Conservation (phyloP, 2,888 invertebrate species). For the Brachypterus glaber region DNA sequence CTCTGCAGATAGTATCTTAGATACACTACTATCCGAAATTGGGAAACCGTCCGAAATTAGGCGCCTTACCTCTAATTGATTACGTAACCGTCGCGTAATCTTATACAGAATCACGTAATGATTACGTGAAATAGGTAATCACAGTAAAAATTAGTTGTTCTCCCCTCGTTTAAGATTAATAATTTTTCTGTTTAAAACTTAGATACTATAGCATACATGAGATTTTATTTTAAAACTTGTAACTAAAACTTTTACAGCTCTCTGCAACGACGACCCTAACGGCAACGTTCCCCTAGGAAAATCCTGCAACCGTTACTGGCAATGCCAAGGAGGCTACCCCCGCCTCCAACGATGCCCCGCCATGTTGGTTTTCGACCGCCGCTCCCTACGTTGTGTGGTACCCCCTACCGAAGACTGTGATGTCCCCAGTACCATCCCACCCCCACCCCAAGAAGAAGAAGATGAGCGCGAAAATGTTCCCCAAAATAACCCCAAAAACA, state of each 20-base stretch:
- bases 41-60: too few species aligned
- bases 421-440: conserved; percentile 65
- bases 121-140: too few species aligned
- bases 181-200: too few species aligned
- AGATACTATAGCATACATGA: too few species aligned
- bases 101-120: too few species aligned
- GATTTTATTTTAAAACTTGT: too few species aligned
- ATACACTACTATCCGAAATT: too few species aligned
- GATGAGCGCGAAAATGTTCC: conserved; percentile 31
- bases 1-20: too few species aligned
- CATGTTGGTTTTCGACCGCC: conserved; percentile 77
- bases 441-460: conserved; percentile 50
- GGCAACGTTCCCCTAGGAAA: conserved; percentile 86
- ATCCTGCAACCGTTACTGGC: conserved; percentile 91
- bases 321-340: conserved; percentile 88
- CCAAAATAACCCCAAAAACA: conserved; percentile 33
- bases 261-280: conserved; percentile 84
- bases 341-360: conserved; percentile 84
- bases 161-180: too few species aligned
- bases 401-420: conserved; percentile 88
- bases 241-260: conserved; percentile 50
- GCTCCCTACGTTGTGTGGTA: conserved; percentile 75
- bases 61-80: too few species aligned
- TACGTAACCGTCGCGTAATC: too few species aligned
- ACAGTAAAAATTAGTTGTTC: too few species aligned